Conservation (phyloP, 1,140 invertebrate species). For the Drosophila virilis region DNA sequence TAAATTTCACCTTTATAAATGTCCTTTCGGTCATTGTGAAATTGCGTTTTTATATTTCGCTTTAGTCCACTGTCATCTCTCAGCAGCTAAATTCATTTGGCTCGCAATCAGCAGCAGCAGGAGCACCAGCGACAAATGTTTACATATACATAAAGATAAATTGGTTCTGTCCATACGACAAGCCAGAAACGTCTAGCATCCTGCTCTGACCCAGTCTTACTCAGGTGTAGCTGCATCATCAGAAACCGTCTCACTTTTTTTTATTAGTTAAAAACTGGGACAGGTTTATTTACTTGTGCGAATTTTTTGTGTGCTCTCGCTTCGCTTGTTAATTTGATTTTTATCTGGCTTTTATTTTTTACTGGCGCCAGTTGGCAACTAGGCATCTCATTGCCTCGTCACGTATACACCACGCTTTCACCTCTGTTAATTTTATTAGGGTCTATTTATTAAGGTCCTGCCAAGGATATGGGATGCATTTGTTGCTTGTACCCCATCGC, state of each 20-base stretch:
- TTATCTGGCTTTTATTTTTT: slow-evolving; percentile 79
- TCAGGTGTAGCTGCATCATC: slow-evolving; percentile 32
- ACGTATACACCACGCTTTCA: slow-evolving; percentile 59
- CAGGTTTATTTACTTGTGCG: slow-evolving; percentile 74
- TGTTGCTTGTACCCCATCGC: slow-evolving; percentile 46
- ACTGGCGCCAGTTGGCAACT: slow-evolving; percentile 20
- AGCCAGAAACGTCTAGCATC: slow-evolving; percentile 43
- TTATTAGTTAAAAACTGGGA: slow-evolving; percentile 62
- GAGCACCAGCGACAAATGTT: slow-evolving; percentile 49
- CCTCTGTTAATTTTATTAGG: slow-evolving; percentile 59
- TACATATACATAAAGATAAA: slow-evolving; percentile 71
- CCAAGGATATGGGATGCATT: slow-evolving; percentile 9
- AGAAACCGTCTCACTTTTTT: slow-evolving; percentile 45
- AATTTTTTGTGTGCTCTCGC: slow-evolving; percentile 39
- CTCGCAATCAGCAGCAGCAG: slow-evolving; percentile 63
- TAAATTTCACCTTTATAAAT: slow-evolving; percentile 73
- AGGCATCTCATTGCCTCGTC: slow-evolving; percentile 62
- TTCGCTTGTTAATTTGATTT: slow-evolving; percentile 79
- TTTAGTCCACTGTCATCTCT: slow-evolving; percentile 38
- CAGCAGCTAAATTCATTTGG: slow-evolving; percentile 68
- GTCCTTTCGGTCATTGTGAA: slow-evolving; percentile 64
- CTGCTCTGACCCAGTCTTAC: slow-evolving; percentile 5
- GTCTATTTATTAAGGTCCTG: slow-evolving; percentile 35
- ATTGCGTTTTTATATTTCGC: slow-evolving; percentile 53
- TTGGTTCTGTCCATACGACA: slow-evolving; percentile 57